These are phyloP conservation scores for Ferdinandea cuprea DNA, from an alignment of 2,888 invertebrate genomes.

Conservation along the genomic window DNA sequence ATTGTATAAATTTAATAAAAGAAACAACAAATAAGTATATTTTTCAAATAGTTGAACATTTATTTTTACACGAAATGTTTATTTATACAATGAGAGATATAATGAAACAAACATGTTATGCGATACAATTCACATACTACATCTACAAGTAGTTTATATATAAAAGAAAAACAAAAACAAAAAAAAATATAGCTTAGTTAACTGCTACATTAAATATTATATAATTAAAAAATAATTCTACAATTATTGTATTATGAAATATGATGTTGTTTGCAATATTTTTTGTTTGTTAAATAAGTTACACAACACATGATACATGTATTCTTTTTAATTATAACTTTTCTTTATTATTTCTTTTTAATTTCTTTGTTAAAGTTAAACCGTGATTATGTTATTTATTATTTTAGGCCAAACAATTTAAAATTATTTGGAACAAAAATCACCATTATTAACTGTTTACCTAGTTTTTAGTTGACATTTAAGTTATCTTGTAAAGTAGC, in stretches of 20 bases:
- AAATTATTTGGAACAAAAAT: slow-evolving; percentile 27
- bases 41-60: slow-evolving; percentile 66
- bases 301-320: slow-evolving; percentile 14
- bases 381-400: slow-evolving; percentile 35
- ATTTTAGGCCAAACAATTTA: slow-evolving; percentile 24
- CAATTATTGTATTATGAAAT: slow-evolving; percentile 42
- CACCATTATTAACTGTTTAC: slow-evolving; percentile 46
- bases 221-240: slow-evolving; percentile 45
- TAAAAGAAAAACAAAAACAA: slow-evolving; percentile 6
- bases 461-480: slow-evolving; percentile 56
- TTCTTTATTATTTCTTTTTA: slow-evolving; percentile 17
- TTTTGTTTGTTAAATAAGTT: slow-evolving; percentile 44
- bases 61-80: slow-evolving; percentile 74
- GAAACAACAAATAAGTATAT: slow-evolving; percentile 41
- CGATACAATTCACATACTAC: slow-evolving; percentile 48
- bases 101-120: slow-evolving; percentile 52
- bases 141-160: slow-evolving; percentile 31
- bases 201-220: slow-evolving; percentile 35
- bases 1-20: slow-evolving; percentile 56
- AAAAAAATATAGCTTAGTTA: slow-evolving; percentile 54
- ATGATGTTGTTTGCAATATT: slow-evolving; percentile 19
- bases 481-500: slow-evolving; percentile 47
- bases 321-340: slow-evolving; percentile 24
- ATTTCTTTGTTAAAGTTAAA: not conserved
- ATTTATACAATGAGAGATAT: slow-evolving; percentile 57